Conservation (phyloP, 2,113 vertebrate species). For the Nesospiza acunhae region DNA sequence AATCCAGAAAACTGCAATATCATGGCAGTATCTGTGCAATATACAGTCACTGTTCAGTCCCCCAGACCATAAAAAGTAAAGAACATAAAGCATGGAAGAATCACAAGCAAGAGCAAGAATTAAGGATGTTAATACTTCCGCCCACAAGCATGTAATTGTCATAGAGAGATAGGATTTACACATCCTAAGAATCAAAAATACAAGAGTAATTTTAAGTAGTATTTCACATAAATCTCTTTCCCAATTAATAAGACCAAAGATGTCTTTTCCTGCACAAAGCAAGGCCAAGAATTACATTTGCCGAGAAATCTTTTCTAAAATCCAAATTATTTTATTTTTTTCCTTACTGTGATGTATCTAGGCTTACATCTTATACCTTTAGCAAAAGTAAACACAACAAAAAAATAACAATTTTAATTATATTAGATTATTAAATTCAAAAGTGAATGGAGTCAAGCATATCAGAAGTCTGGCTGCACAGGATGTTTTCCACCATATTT, state of each 20-base stretch:
- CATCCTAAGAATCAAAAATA: background rate
- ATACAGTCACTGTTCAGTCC: background rate
- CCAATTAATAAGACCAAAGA: background rate
- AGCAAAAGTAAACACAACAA: background rate
- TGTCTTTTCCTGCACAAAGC: background rate
- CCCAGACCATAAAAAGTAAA: background rate
- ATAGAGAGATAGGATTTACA: background rate
- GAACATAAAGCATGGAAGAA: background rate
- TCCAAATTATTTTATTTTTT: background rate
- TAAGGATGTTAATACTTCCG: background rate
- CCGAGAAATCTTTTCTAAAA: background rate
- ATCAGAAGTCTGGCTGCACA: background rate
- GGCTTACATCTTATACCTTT: background rate
- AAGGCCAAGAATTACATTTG: background rate
- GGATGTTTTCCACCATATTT: background rate
- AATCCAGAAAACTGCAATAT: background rate
- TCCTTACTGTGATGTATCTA: background rate
- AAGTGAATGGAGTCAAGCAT: background rate
- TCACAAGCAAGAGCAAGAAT: background rate
- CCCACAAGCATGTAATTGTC: rapidly evolving
- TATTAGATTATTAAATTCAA: background rate
- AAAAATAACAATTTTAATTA: background rate
- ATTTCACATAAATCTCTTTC: background rate
- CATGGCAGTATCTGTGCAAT: background rate
- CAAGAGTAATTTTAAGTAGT: background rate